Base-by-base conservation (phyloP, 2,797 vertebrate species). In the Fratercula arctica region DNA sequence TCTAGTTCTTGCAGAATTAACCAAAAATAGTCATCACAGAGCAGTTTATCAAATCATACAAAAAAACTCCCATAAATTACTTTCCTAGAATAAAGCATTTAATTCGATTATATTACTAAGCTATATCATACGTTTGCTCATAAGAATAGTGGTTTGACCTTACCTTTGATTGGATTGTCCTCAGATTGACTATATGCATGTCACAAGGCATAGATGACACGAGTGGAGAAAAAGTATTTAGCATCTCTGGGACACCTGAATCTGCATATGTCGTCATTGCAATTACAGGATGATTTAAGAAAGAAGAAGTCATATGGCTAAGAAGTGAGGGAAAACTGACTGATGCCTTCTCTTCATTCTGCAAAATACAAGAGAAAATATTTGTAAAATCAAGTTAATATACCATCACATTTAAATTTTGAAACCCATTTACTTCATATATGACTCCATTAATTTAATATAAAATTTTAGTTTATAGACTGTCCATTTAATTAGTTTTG, bases 91-190 rank as follows among this genome's bases (percentile, higher is more conserved):
- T 43, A 41, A 89, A 84, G 21, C 31, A 31, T 68, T 78, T 69
- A 19, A 68, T 35, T 54, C 16, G 35, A 51, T 9, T 64, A 2
- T 31, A 77, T 19, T 59, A 80, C 31, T 31, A 87, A 59, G 14
- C 6, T 61, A 3, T 29, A 75, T 29, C 31, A 31, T 20, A 33
- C 4, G 11, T 43, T 76, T 89, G 21, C 10, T 82, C 24, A 80
- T 35, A 35, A 79, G 37, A 80, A 13, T 5, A 66, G 16, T 54
- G 16, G 31, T 51, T 78, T 63, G n/a, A 85, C 67, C 66, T 95
- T 98, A 99, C 99, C 98, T 99, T 98, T 29, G 98, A 98, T 85
- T 99, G 98, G 95, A 99, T 98, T 33, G 98, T 98, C 95, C 98
- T 98, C 85, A 99, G 96, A 96, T 99, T 99, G 92, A 99, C 97